phyloP scores from a whole-genome alignment of 2,113 vertebrate genomes.

The Tupaia chinensis region DNA sequence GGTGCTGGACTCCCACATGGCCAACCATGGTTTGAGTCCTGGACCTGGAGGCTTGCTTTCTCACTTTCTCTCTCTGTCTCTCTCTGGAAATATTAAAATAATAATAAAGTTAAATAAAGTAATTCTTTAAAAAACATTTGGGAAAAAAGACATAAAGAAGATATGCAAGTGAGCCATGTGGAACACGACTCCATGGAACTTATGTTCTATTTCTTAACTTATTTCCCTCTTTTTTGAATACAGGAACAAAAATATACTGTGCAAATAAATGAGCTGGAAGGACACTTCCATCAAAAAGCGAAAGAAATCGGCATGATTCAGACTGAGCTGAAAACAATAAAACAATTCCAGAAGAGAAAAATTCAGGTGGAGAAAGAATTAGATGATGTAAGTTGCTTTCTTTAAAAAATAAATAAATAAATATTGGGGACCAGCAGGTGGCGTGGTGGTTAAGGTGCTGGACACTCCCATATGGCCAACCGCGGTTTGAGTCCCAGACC shows the following conservation, averaged over 20 bases:
- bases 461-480: too few relatives aligned
- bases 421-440: too few relatives aligned
- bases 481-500: too few relatives aligned
- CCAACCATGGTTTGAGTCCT: too few relatives aligned
- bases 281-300: constrained; percentile 87
- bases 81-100: too few relatives aligned
- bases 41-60: too few relatives aligned
- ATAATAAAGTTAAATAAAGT: too few relatives aligned
- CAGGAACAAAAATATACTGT: constrained; percentile 86
- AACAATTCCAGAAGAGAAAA: constrained; percentile 90
- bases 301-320: constrained; percentile 90
- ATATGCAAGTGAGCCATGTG: constrained; percentile 4
- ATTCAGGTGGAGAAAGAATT: constrained; percentile 91
- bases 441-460: too few relatives aligned
- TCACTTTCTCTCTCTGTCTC: too few relatives aligned
- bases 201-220: constrained; percentile 42
- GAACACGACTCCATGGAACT: background rate
- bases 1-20: too few relatives aligned
- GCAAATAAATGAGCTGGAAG: constrained; percentile 88
- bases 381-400: constrained; percentile 80
- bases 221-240: constrained; percentile 66
- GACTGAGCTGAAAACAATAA: constrained; percentile 89
- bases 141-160: background rate
- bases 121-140: too few relatives aligned
- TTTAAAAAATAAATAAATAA: background rate